Evolutionary conservation across 2,888 invertebrate genomes (phyloP), one percentile per base, ranked within the genome.

Genomic region (Lomographa bimaculata): DNA sequence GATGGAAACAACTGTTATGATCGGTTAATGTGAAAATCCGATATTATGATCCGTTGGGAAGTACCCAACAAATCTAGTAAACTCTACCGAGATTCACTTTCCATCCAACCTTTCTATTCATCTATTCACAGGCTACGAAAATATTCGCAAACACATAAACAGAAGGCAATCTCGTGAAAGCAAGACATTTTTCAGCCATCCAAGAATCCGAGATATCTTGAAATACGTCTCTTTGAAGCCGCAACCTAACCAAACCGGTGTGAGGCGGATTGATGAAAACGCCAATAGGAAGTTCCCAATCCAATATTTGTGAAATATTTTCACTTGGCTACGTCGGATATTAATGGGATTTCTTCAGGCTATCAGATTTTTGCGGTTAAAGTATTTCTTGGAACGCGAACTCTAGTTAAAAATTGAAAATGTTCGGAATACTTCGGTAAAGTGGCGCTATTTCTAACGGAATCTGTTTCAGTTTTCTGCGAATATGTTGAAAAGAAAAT

Each of bases 261-360:
- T 24, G 21, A 36, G 19, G 17, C 29, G 28, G 37, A 54, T 54
- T 54, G 50, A 54, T 50, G 54, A 48, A 46, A 54, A 37, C 46
- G 28, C 46, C 40, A 57, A 69, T 58, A 54, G 54, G 49, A 55
- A 57, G 50, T 53, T 58, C 52, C 55, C 47, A 50, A 58, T 62
- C 53, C 61, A 64, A 72, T 75, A 71, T 71, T 67, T 64, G 57
- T 57, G 60, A 69, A 64, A 72, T 64, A 70, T 73, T 66, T 70
- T 54, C 54, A 50, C 54, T 47, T 41, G 43, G 57, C 61, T 49
- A 45, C 51, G 46, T 54, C 20, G 34, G 53, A 62, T 68, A 75
- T 69, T 71, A 71, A 74, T 73, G 56, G 62, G 47, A 62, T 60
- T 54, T 62, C 56, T 57, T 59, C 34, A 44, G 49, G 53, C 46